phyloP scores from a whole-genome alignment of 92 coral and sea anemone species.

The Parazoanthus darwini region DNA sequence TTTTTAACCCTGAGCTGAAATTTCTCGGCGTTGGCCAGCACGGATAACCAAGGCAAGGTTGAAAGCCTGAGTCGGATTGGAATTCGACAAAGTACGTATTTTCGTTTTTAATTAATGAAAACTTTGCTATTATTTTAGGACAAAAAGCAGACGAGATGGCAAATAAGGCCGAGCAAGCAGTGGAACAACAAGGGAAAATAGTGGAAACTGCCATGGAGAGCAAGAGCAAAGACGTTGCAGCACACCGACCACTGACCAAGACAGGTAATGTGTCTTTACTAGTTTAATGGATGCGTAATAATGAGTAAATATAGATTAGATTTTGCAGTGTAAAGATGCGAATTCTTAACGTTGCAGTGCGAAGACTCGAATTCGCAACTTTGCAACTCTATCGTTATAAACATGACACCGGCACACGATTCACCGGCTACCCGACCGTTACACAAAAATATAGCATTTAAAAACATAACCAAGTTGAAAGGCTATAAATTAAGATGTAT shows the following conservation, averaged over 20 bases:
- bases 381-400: too few species aligned
- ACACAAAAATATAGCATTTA: too few species aligned
- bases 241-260: background rate
- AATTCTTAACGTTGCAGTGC: too few species aligned
- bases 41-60: too few species aligned
- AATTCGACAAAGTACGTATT: too few species aligned
- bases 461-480: too few species aligned
- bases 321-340: too few species aligned
- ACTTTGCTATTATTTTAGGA: constrained; percentile 3
- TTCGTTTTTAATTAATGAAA: background rate
- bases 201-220: background rate
- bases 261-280: constrained; percentile 18
- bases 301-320: background rate
- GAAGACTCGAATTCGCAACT: too few species aligned
- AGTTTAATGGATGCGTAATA: background rate
- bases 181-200: constrained; percentile 37
- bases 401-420: too few species aligned
- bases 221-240: background rate
- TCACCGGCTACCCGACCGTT: background rate
- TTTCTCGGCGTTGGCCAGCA: too few species aligned
- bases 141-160: constrained; percentile 49
- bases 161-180: constrained; percentile 49
- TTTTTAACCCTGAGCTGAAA: too few species aligned
- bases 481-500: background rate
- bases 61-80: too few species aligned